Evolutionary conservation across 2,888 invertebrate species (phyloP), one percentile per base, ranked within the genome.

Genomic region (Eilema sororculum): DNA sequence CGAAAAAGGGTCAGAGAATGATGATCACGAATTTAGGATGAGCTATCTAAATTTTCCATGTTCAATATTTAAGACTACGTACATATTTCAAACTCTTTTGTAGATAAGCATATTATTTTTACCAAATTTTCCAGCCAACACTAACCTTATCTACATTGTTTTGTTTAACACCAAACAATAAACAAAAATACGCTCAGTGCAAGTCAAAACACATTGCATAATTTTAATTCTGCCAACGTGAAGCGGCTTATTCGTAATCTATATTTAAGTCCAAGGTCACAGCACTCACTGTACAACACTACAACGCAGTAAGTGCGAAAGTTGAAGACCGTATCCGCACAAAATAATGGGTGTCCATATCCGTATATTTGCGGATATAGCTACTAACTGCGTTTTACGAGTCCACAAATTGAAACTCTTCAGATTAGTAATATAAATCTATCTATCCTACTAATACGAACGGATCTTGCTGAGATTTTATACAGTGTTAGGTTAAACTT

Each of bases 101-200:
- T 52, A n/a, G n/a, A 52, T n/a, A 52, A 52, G 52, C n/a, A n/a
- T n/a, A n/a, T n/a, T 52, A n/a, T 52, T 52, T 52, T n/a, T 52
- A 20, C 20, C 8, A 52, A 52, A n/a, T 52, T n/a, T 52, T 52
- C 52, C 52, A 52, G n/a, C 52, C n/a, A n/a, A 52, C 6, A 52
- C 8, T n/a, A 46, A 20, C 52, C 8, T 52, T 52, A 52, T 52
- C 52, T 20, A 52, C 52, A 4, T 8, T 52, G 52, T n/a, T 1
- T 52, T 52, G 52, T 52, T n/a, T n/a, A n/a, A 13, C 41, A 41
- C 16, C 4, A 41, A 41, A 16, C 52, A 52, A 52, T 52, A 52
- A 52, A 52, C 52, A 52, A 52, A 52, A 52, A 52, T 52, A 52
- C 52, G n/a, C 52, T n/a, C 52, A 52, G 52, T 52, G 52, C 20